Base-by-base conservation (phyloP, 2,797 vertebrate genomes). In the Bufotes viridis region DNA sequence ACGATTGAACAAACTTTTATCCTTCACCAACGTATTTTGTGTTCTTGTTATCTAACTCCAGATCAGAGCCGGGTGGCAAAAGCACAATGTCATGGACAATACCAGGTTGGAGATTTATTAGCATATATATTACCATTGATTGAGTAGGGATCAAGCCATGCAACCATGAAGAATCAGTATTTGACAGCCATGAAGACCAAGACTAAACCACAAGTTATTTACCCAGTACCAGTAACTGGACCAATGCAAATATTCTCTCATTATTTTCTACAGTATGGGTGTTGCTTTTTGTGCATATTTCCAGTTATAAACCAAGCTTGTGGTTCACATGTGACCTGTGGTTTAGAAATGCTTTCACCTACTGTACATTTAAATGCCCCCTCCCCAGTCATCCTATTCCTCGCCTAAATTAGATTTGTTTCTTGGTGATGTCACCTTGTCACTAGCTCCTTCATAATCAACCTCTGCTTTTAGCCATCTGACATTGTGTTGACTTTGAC, bases 361-460 rank as follows among this genome's bases (percentile, higher is more conserved):
- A 82, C 87, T 86, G 83, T 90, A 90, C 76, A 90, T 90, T 94
- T 91, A 91, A 92, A 92, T 90, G 91, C 87, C 88, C 90, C 53
- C 92, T 90, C 92, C 92, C 91, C 67, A 60, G 93, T 91, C 91
- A 90, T 90, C 65, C 84, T 79, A 42, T 87, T n/a, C 90, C 86
- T 80, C 69, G 89, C 92, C 92, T 93, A 93, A 93, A 93, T 93
- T 93, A 94, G 92, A 91, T 86, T 87, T 84, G 55, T 90, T 86
- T 91, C 92, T 94, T 92, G 93, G 91, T 92, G 92, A 93, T 87
- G 90, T 82, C 90, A 84, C 82, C 13, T 87, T 90, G 91, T 92
- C 93, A 93, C 90, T 83, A 89, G 91, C 90, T 92, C 88, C 90
- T 90, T 93, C 90, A 93, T 88, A 88, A 90, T 75, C 84, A 91